These are phyloP conservation scores for Lepus oiostolus DNA, from an alignment of 2,797 vertebrate species.

Conservation along the genomic window DNA sequence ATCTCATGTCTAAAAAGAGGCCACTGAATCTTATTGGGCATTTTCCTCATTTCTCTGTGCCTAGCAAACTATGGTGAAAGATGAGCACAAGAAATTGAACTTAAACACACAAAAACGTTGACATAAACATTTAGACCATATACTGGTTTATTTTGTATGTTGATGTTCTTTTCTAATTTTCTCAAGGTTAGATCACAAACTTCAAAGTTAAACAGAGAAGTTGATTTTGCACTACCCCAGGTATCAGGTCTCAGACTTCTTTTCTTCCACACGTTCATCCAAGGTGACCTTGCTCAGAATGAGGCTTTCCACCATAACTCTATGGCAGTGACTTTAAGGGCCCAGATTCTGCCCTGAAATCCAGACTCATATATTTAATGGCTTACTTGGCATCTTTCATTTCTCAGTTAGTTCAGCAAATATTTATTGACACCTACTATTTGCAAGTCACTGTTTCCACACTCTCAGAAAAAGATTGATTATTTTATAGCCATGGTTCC, in stretches of 20 bases:
- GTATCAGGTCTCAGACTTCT: neutral
- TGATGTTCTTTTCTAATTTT: constrained; percentile 1
- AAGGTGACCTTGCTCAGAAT: neutral
- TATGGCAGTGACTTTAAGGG: neutral
- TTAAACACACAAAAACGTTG: neutral
- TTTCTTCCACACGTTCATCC: neutral
- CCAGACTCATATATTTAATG: neutral
- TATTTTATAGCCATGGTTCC: constrained; percentile 55
- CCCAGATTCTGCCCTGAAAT: neutral
- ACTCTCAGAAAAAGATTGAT: constrained; percentile 2
- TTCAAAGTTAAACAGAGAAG: neutral
- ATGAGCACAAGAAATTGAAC: neutral
- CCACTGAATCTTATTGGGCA: neutral
- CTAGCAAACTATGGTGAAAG: neutral
- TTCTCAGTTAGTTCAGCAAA: constrained; percentile 65
- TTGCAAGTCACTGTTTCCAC: constrained; percentile 36
- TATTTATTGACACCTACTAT: constrained; percentile 52
- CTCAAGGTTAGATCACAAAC: neutral
- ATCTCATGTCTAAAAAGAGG: neutral
- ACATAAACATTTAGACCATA: neutral
- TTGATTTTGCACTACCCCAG: neutral
- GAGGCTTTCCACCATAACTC: neutral
- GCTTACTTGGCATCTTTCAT: neutral
- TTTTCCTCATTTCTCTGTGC: neutral
- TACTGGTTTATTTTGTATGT: neutral